phyloP scores from a whole-genome alignment of 2,888 invertebrate species.

The Unio pictorum region DNA sequence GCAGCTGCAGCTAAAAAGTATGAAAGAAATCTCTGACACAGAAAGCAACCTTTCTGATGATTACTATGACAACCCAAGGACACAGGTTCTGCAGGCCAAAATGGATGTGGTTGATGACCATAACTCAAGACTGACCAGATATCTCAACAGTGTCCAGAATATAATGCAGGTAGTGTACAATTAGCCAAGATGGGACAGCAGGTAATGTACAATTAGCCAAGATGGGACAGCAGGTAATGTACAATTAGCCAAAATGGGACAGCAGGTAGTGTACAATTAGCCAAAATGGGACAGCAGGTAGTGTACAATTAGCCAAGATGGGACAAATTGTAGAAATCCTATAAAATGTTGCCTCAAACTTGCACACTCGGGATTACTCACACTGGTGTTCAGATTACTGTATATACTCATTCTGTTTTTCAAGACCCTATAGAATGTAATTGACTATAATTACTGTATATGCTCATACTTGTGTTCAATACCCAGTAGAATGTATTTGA shows the following conservation, averaged over 20 bases:
- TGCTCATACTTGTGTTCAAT: too few species aligned
- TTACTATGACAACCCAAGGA: conserved; percentile 6
- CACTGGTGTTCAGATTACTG: too few species aligned
- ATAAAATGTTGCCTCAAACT: too few species aligned
- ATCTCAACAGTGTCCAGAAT: conserved; percentile 28
- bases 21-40: conserved; percentile 37
- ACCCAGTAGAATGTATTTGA: too few species aligned
- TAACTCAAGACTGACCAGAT: conserved; percentile 37
- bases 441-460: too few species aligned
- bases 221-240: conserved; percentile 5
- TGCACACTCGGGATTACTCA: too few species aligned
- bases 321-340: too few species aligned
- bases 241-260: background rate
- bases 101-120: conserved; percentile 45
- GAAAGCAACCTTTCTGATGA: conserved; percentile 35
- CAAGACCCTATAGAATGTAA: too few species aligned
- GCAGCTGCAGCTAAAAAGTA: conserved; percentile 42
- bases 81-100: conserved; percentile 32
- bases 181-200: background rate
- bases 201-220: too few species aligned
- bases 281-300: too few species aligned
- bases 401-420: too few species aligned
- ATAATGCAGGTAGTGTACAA: conserved; percentile 11
- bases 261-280: conserved; percentile 7
- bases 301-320: too few species aligned